Conservation (phyloP, 2,888 invertebrate genomes). For the Perizoma flavofasciatum region DNA sequence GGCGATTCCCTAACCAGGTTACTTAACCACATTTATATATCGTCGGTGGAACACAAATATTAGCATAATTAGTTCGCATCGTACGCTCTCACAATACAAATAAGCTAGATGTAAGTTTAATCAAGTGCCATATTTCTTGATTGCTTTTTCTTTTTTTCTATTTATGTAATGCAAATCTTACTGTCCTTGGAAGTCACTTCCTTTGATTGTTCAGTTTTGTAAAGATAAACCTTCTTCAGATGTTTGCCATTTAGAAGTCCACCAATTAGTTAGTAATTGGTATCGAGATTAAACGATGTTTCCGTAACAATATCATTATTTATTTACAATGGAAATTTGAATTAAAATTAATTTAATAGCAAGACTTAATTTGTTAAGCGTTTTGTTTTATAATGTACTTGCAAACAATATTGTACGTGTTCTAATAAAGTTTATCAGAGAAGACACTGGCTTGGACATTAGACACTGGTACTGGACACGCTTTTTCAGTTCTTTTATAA, state of each 20-base stretch:
- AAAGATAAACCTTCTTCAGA: slow-evolving; percentile 12
- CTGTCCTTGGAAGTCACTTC: slow-evolving; percentile 4
- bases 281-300: slow-evolving; percentile 18
- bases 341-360: slow-evolving; percentile 20
- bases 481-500: no score
- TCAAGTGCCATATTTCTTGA: slow-evolving; percentile 45
- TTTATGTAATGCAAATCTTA: slow-evolving; percentile 22
- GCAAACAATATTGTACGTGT: neutral
- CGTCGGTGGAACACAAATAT: slow-evolving; percentile 71
- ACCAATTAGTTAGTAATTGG: slow-evolving; percentile 25
- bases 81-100: slow-evolving; percentile 60
- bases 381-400: slow-evolving; percentile 23
- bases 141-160: slow-evolving; percentile 26
- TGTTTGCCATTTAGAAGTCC: slow-evolving; percentile 19
- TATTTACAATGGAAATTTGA: slow-evolving; percentile 18
- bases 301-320: slow-evolving; percentile 13
- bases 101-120: slow-evolving; percentile 50
- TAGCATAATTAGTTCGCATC: slow-evolving; percentile 72
- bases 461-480: no score
- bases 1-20: slow-evolving; percentile 78
- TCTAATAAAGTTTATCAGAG: neutral
- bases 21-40: slow-evolving; percentile 74
- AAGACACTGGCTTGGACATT: neutral
- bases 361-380: slow-evolving; percentile 19
- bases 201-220: slow-evolving; percentile 17